A percentile compares a stretch with the other conserved stretches of the same genome.
phyloP scores from a whole-genome alignment of 2,113 vertebrate species.

The Vidua macroura region DNA sequence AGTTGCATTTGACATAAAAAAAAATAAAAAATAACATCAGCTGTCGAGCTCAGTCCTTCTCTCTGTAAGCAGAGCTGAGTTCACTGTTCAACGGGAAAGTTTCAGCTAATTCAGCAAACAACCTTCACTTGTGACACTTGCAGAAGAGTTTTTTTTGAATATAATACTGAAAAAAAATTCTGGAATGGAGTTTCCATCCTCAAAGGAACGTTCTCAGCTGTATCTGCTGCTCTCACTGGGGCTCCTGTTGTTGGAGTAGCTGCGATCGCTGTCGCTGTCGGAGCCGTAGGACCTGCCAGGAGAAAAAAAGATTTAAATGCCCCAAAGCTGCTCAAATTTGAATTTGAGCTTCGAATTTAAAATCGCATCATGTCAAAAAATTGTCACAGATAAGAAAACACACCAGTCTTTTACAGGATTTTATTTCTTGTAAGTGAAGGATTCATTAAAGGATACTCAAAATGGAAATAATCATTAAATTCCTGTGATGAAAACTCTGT shows the following conservation, averaged over 20 bases:
- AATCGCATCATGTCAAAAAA: rapidly evolving
- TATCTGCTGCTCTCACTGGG: slow-evolving; percentile 91
- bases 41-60: slow-evolving; percentile 4
- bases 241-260: slow-evolving; percentile 85
- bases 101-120: neutral
- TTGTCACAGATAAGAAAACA: neutral
- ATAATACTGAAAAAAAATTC: slow-evolving; percentile 40
- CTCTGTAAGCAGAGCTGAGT: neutral
- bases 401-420: neutral
- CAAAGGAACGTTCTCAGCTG: slow-evolving; percentile 71
- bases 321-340: neutral
- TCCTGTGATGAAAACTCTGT: rapidly evolving
- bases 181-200: neutral
- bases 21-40: neutral
- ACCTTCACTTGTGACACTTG: slow-evolving; percentile 1
- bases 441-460: neutral
- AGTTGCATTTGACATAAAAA: slow-evolving; percentile 44
- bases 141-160: neutral
- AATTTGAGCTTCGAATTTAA: neutral
- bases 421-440: neutral
- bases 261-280: slow-evolving; percentile 86
- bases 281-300: slow-evolving; percentile 83
- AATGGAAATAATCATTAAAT: neutral
- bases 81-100: neutral
- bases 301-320: neutral